Conservation (phyloP, 2,888 invertebrate genomes). For the Junonia oenone region DNA sequence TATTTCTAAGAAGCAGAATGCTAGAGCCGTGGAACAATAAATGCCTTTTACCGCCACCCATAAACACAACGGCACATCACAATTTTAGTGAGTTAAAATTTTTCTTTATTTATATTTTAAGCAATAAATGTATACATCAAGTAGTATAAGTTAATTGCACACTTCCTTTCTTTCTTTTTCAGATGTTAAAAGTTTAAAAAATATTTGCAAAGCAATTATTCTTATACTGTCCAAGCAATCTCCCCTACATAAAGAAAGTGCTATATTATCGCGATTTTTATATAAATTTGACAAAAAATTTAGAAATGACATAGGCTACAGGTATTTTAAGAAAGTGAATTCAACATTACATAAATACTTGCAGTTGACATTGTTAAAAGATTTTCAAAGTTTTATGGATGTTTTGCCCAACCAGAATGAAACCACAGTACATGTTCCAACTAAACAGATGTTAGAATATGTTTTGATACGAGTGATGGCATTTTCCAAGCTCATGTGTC, state of each 20-base stretch:
- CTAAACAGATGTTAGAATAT: constrained; percentile 80
- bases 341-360: constrained; percentile 73
- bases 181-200: constrained; percentile 50
- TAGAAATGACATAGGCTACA: constrained; percentile 77
- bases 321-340: constrained; percentile 75
- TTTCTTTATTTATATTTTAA: background rate
- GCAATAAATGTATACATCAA: background rate
- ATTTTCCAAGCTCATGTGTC: constrained; percentile 76
- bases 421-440: constrained; percentile 58
- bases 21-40: constrained; percentile 61
- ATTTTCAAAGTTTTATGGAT: constrained; percentile 52
- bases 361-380: constrained; percentile 62
- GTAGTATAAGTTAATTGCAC: too few relatives aligned
- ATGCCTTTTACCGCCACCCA: constrained; percentile 52
- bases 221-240: constrained; percentile 60
- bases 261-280: constrained; percentile 74
- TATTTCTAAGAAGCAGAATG: constrained; percentile 39
- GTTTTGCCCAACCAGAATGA: constrained; percentile 48
- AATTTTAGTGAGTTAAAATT: constrained; percentile 42
- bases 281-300: constrained; percentile 81
- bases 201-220: constrained; percentile 45
- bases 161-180: too few relatives aligned
- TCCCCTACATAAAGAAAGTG: constrained; percentile 75
- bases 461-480: constrained; percentile 73
- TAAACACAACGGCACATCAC: constrained; percentile 46